These are phyloP conservation scores for Hippoglossus stenolepis DNA, from an alignment of 2,113 vertebrate genomes.

Conservation along the genomic window DNA sequence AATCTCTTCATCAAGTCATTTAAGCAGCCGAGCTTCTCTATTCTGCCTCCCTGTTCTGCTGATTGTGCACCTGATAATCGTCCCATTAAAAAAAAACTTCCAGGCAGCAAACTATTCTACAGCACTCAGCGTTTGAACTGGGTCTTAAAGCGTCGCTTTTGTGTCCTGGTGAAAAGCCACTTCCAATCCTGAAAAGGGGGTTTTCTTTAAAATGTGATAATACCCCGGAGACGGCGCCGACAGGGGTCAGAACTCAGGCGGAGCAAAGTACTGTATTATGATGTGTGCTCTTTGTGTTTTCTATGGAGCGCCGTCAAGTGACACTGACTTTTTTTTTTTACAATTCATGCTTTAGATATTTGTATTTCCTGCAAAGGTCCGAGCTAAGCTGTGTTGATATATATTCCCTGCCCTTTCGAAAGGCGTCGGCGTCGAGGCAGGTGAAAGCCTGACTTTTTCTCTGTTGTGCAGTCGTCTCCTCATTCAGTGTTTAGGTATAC, in stretches of 20 bases:
- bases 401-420: not conserved
- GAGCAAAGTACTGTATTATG: not conserved
- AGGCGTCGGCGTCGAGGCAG: too few species aligned
- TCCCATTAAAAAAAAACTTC: conserved; percentile 58
- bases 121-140: not conserved
- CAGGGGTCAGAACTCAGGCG: not conserved
- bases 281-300: not conserved
- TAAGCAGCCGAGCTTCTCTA: conserved; percentile 15
- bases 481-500: not conserved
- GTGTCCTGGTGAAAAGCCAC: not conserved
- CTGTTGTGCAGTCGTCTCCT: too few species aligned
- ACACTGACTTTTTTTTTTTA: too few species aligned
- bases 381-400: not conserved
- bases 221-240: not conserved
- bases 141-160: not conserved
- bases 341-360: too few species aligned
- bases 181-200: not conserved
- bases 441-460: not conserved
- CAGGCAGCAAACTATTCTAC: conserved; percentile 19
- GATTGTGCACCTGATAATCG: conserved; percentile 52
- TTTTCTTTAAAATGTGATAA: not conserved
- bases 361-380: not conserved
- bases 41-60: conserved; percentile 38
- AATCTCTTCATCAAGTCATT: conserved; percentile 50
- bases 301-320: too few species aligned